Evolutionary conservation across 2,797 vertebrate genomes (phyloP).

Genomic region (Ptychobarbus kaznakovi): DNA sequence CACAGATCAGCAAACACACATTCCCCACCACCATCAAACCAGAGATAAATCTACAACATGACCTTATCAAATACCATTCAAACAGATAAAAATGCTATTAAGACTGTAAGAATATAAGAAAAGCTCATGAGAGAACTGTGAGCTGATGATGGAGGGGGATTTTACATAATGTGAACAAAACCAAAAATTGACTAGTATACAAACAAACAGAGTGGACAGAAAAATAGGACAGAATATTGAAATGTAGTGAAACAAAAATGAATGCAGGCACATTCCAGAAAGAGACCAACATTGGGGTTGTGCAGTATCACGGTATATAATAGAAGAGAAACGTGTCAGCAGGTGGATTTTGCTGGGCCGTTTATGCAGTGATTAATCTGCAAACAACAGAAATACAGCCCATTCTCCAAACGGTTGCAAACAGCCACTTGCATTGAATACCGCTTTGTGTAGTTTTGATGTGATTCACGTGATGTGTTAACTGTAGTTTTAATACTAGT

Average conservation of each 20-base stretch:
- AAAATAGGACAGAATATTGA: slow-evolving; percentile 13
- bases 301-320: neutral
- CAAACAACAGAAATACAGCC: neutral
- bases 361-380: neutral
- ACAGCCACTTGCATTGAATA: neutral
- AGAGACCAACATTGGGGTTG: neutral
- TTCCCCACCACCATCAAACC: slow-evolving; percentile 69
- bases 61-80: slow-evolving; percentile 32
- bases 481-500: neutral
- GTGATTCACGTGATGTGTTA: neutral
- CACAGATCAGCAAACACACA: slow-evolving; percentile 53
- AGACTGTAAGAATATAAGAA: slow-evolving; percentile 11
- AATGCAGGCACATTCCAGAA: slow-evolving; percentile 48
- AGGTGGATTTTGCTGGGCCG: neutral
- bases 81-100: slow-evolving; percentile 3
- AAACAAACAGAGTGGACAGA: neutral
- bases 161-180: slow-evolving; percentile 35
- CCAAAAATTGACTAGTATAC: neutral
- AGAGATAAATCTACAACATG: slow-evolving; percentile 38
- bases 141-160: slow-evolving; percentile 64
- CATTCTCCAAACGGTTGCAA: neutral
- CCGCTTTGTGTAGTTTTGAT: neutral
- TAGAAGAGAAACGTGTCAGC: neutral
- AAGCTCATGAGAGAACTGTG: slow-evolving; percentile 29
- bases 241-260: slow-evolving; percentile 28